Base-by-base conservation (phyloP, 2,888 invertebrate species). In the Torymus aiolomorphi region DNA sequence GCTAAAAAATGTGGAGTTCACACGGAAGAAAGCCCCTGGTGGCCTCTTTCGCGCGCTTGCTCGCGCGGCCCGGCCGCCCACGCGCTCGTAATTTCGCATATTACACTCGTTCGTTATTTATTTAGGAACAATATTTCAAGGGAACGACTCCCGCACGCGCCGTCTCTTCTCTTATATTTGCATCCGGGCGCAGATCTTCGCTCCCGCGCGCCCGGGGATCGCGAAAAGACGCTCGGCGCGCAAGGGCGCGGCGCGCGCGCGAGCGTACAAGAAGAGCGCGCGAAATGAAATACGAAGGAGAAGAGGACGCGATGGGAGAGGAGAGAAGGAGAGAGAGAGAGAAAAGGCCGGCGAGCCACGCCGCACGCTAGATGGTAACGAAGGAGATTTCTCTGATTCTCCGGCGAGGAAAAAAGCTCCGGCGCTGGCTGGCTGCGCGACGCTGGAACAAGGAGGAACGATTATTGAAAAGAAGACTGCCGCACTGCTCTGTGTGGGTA, bases 51-150 rank as follows among this genome's bases (percentile, higher is more conserved):
- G 56, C 12, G 31, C 11, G 12, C 12, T n/a, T 1, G 42, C 52
- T 13, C 49, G 63, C 31, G 16, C 12, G 24, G n/a, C 3, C 52
- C 59, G 20, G 62, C 56, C 72, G 14, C 52, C 54, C 52, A 13
- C 20, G 57, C 61, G 74, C 75, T 78, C 75, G 78, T 81, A 81
- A 87, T 87, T 87, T 86, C 85, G 84, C 86, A 86, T 87, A 87
- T 87, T 87, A 88, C 87, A 87, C 85, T 73, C 84, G 85, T 86
- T 88, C 85, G 86, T 87, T 87, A 87, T 87, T 88, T 87, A 88
- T 88, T 87, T 87, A 86, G 86, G 85, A 86, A 86, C 86, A 86
- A 86, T 87, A 88, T 87, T 78, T 82, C 78, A 86, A 83, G 84
- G 82, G 84, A 87, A 86, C 84, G 85, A 80, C 85, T 85, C 84